Conservation (phyloP, 2,797 vertebrate species). For the Geotrypetes seraphini region DNA sequence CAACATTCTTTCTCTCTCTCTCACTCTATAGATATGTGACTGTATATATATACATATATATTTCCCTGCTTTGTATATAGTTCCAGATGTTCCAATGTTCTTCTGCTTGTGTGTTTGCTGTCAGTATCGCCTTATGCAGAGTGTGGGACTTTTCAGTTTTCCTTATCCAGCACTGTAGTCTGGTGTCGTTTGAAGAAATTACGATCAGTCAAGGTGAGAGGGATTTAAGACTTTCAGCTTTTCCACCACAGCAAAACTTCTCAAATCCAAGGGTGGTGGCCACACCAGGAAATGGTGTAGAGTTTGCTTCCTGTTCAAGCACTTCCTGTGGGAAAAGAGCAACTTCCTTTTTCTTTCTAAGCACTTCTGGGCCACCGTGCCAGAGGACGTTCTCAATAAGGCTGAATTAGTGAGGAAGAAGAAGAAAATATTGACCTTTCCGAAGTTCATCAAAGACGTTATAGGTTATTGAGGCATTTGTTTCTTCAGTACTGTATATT, state of each 20-base stretch:
- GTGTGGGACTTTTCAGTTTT: conserved; percentile 37
- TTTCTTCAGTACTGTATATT: conserved; percentile 10
- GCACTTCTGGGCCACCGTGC: conserved; percentile 26
- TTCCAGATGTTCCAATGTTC: conserved; percentile 44
- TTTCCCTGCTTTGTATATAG: conserved; percentile 59
- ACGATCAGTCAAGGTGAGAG: too few species aligned
- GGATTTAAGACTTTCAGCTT: too few species aligned
- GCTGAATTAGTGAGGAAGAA: not conserved
- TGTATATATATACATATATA: too few species aligned
- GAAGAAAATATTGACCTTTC: conserved; percentile 5
- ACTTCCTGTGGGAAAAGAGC: conserved; percentile 16
- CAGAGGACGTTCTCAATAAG: not conserved
- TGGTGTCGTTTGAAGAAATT: too few species aligned
- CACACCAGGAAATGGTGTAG: conserved; percentile 7
- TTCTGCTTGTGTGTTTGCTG: conserved; percentile 40
- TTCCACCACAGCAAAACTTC: conserved; percentile 15
- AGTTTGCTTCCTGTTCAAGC: conserved; percentile 20
- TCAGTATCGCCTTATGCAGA: conserved; percentile 49
- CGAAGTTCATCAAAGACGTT: conserved; percentile 7
- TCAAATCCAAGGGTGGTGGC: not conserved
- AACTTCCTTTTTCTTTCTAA: not conserved
- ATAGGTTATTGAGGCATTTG: conserved; percentile 3
- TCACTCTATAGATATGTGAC: not conserved
- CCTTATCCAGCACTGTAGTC: too few species aligned
- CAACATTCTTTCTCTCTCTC: conserved; percentile 3